Percentiles rank a stretch among this genome's conserved stretches.
Evolutionary conservation across 92 coral and sea anemone genomes (phyloP).

Genomic region (Phenganax stokvisi): DNA sequence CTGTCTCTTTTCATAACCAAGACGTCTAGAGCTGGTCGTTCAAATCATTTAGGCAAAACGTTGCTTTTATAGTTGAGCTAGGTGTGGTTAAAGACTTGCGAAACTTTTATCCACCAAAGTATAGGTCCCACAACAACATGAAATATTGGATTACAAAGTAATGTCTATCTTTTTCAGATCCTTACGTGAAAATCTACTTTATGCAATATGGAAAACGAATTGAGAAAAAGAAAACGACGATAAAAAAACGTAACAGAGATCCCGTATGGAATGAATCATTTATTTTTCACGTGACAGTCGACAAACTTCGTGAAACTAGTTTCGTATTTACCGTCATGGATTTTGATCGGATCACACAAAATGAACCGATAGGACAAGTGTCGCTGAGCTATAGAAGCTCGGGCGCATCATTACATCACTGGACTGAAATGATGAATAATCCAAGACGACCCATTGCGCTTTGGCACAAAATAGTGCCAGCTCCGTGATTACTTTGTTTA

Average conservation of each 20-base stretch:
- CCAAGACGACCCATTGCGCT: conserved; percentile 92
- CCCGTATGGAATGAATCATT: conserved; percentile 99
- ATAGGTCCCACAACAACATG: too few species aligned
- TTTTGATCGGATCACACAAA: conserved; percentile 89
- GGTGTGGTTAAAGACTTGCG: too few species aligned
- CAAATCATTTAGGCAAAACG: too few species aligned
- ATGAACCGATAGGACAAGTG: conserved; percentile 89
- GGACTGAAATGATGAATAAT: conserved; percentile 99
- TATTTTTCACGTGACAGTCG: conserved; percentile 81
- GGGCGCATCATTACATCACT: conserved; percentile 87
- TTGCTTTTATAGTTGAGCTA: too few species aligned
- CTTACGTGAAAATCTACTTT: conserved; percentile 89
- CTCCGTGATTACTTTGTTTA: neutral
- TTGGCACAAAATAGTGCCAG: conserved; percentile 77
- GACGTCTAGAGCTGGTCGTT: too few species aligned
- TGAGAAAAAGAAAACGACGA: conserved; percentile 94
- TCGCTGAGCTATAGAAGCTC: conserved; percentile 87
- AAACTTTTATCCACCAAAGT: too few species aligned
- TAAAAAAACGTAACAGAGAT: conserved; percentile 75
- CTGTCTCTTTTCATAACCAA: too few species aligned
- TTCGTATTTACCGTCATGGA: conserved; percentile 95
- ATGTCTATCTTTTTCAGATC: conserved; percentile 49
- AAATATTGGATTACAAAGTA: too few species aligned
- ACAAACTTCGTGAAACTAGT: conserved; percentile 79
- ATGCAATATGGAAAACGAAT: conserved; percentile 73